These are phyloP conservation scores for Diaphora mendica DNA, from an alignment of 2,888 invertebrate species.

Conservation along the genomic window DNA sequence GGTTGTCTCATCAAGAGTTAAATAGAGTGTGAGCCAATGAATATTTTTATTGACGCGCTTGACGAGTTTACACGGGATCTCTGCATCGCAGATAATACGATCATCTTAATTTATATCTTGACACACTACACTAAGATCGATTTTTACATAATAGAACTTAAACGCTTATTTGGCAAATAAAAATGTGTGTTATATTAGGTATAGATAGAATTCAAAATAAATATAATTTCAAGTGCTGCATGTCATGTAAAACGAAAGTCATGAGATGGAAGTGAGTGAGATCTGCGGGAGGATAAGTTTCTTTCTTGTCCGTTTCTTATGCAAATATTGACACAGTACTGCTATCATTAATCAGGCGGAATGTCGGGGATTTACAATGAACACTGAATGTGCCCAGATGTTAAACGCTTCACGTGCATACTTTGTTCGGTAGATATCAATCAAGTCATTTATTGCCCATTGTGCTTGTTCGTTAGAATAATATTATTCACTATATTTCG, in stretches of 20 bases:
- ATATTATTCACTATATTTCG: conserved; percentile 8
- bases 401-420: conserved; percentile 59
- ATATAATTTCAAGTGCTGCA: conserved; percentile 18
- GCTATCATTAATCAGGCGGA: conserved; percentile 81
- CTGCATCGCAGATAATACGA: conserved; percentile 45
- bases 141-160: conserved; percentile 35
- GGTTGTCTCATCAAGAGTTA: conserved; percentile 80
- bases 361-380: conserved; percentile 70
- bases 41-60: conserved; percentile 85
- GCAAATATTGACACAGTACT: conserved; percentile 85
- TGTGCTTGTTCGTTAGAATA: conserved; percentile 43
- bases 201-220: conserved; percentile 54
- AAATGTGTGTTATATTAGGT: conserved; percentile 44
- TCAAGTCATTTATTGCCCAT: conserved; percentile 57
- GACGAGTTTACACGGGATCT: conserved; percentile 69
- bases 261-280: conserved; percentile 72
- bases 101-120: conserved; percentile 55
- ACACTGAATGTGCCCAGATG: conserved; percentile 60
- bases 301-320: conserved; percentile 83
- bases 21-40: conserved; percentile 85
- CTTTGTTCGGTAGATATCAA: conserved; percentile 61
- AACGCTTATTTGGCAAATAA: conserved; percentile 30
- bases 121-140: conserved; percentile 42
- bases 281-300: conserved; percentile 78
- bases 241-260: conserved; percentile 69